Conservation (phyloP, 2,113 vertebrate genomes). For the Prinia subflava region DNA sequence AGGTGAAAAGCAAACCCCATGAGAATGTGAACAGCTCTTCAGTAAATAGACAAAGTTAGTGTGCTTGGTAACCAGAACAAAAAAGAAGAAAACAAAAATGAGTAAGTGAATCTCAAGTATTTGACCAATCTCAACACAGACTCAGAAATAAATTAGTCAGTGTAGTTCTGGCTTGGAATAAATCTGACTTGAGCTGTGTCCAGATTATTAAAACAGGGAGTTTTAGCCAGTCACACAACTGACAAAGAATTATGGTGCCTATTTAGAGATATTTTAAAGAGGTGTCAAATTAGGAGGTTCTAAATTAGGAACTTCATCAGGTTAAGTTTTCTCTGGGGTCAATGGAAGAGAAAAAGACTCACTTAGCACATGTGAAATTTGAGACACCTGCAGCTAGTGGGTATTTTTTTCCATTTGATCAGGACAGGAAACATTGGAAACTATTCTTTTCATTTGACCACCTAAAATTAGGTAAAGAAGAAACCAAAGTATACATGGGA, state of each 20-base stretch:
- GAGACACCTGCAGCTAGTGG: background rate
- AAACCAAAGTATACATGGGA: fast-evolving
- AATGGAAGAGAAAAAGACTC: background rate
- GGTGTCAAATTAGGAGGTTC: background rate
- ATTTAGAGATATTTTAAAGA: background rate
- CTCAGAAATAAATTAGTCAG: background rate
- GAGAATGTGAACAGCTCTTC: background rate
- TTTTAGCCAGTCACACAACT: background rate
- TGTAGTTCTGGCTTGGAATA: background rate
- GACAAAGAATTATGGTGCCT: background rate
- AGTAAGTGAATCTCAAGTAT: background rate
- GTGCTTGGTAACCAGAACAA: background rate
- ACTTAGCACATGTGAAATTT: background rate
- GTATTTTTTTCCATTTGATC: background rate
- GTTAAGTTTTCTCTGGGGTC: background rate
- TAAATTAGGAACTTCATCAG: background rate
- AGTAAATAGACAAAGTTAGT: background rate
- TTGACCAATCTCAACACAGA: background rate
- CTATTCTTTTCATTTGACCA: background rate
- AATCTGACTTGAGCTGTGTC: background rate
- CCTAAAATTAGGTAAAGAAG: background rate
- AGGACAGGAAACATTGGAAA: background rate
- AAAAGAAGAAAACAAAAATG: background rate
- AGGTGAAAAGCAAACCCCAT: background rate
- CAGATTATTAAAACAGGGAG: background rate